A percentile compares a stretch with the other conserved stretches of the same genome.
Conservation (phyloP, 2,113 vertebrate genomes). For the Nothocercus nigrocapillus region DNA sequence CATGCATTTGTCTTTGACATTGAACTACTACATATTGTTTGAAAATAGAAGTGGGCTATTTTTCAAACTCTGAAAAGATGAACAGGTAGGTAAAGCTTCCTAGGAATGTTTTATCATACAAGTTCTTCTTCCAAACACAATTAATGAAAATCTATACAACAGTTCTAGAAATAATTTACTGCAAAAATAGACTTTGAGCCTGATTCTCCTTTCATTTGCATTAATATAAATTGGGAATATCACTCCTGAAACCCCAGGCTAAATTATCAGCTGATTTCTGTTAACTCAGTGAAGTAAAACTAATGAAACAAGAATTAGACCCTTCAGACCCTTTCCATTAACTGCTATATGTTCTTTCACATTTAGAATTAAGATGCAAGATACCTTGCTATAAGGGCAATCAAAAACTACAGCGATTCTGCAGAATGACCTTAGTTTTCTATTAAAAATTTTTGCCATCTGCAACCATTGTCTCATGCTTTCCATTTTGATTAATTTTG, state of each 20-base stretch:
- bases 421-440: background rate
- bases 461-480: background rate
- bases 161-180: slow-evolving; percentile 8
- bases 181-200: background rate
- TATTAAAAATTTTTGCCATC: background rate
- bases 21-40: slow-evolving; percentile 61
- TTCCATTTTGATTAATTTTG: background rate
- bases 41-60: slow-evolving; percentile 45
- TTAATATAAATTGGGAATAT: background rate
- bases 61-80: slow-evolving; percentile 47
- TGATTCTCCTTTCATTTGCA: background rate
- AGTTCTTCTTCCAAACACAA: slow-evolving; percentile 20
- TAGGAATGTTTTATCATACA: slow-evolving; percentile 35
- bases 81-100: slow-evolving; percentile 23
- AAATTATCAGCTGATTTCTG: slow-evolving; percentile 38
- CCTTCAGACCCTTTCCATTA: slow-evolving; percentile 38
- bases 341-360: slow-evolving; percentile 32
- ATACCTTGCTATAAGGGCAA: background rate
- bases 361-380: slow-evolving; percentile 29
- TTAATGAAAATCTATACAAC: slow-evolving; percentile 45
- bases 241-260: background rate
- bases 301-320: slow-evolving; percentile 44
- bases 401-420: slow-evolving; percentile 17
- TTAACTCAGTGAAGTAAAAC: slow-evolving; percentile 38
- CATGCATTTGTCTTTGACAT: slow-evolving; percentile 44